Evolutionary conservation across 2,888 invertebrate species (phyloP).

Genomic region (Dasypolia templi): DNA sequence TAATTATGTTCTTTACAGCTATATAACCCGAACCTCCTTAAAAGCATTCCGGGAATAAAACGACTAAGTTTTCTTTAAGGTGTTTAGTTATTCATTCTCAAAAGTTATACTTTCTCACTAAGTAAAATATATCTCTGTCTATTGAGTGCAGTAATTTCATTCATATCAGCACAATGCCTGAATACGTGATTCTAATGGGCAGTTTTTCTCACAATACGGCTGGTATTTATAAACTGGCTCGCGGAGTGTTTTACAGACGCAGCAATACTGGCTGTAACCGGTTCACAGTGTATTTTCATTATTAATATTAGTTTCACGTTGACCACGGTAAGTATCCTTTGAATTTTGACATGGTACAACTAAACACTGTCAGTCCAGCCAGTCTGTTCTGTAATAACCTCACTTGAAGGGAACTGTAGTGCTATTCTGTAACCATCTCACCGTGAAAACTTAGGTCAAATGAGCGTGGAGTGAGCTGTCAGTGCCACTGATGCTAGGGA

Average conservation of each 20-base stretch:
- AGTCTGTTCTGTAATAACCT: not conserved
- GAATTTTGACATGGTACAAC: slow-evolving; percentile 32
- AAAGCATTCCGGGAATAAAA: too few species aligned
- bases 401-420: not conserved
- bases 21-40: too few species aligned
- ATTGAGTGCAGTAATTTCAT: slow-evolving; percentile 48
- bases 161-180: slow-evolving; percentile 67
- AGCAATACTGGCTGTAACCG: slow-evolving; percentile 69
- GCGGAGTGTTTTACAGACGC: slow-evolving; percentile 67
- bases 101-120: slow-evolving; percentile 45
- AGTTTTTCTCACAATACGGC: slow-evolving; percentile 74
- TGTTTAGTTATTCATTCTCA: slow-evolving; percentile 26
- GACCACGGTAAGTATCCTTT: slow-evolving; percentile 32
- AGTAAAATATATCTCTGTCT: slow-evolving; percentile 47
- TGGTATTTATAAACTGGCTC: slow-evolving; percentile 78
- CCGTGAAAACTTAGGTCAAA: too few species aligned
- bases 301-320: slow-evolving; percentile 46
- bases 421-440: too few species aligned
- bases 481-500: not conserved
- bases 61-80: too few species aligned
- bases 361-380: not conserved
- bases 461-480: too few species aligned
- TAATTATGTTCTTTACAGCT: slow-evolving; percentile 7
- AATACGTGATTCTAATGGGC: slow-evolving; percentile 71
- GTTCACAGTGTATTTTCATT: slow-evolving; percentile 58